Evolutionary conservation across 2,888 invertebrate genomes (phyloP).

Genomic region (Furcula furcula): DNA sequence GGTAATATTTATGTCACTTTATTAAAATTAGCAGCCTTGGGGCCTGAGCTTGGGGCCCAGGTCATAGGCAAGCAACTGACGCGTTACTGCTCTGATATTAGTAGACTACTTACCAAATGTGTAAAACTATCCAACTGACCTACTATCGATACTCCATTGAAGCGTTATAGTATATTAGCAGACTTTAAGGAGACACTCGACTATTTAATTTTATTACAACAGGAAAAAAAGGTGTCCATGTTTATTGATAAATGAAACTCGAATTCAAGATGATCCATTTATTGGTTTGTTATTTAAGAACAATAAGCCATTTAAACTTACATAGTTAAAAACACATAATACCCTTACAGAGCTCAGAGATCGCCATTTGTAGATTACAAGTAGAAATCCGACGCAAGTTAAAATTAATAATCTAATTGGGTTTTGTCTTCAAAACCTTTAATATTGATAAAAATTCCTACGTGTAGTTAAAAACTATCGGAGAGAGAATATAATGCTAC

Average conservation of each 20-base stretch:
- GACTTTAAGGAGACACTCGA: too few relatives aligned
- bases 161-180: too few relatives aligned
- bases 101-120: too few relatives aligned
- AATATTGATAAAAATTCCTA: slow-evolving; percentile 39
- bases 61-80: too few relatives aligned
- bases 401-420: slow-evolving; percentile 42
- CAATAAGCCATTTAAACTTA: slow-evolving; percentile 73
- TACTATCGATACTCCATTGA: too few relatives aligned
- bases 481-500: slow-evolving; percentile 35
- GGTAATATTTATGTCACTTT: too few relatives aligned
- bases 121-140: too few relatives aligned
- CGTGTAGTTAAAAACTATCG: slow-evolving; percentile 36
- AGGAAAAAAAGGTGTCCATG: too few relatives aligned
- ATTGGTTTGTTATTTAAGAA: slow-evolving; percentile 71
- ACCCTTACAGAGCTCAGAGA: slow-evolving; percentile 63
- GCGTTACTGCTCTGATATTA: too few relatives aligned
- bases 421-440: slow-evolving; percentile 27
- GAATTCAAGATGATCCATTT: slow-evolving; percentile 70
- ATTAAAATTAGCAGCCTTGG: too few relatives aligned
- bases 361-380: slow-evolving; percentile 43
- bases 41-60: too few relatives aligned
- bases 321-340: slow-evolving; percentile 64
- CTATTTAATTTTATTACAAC: too few relatives aligned
- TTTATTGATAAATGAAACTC: slow-evolving; percentile 50
- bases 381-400: slow-evolving; percentile 72